Evolutionary conservation across 2,888 invertebrate genomes (phyloP), one percentile per base, ranked within the genome.

Genomic region (Argyra leucocephala): DNA sequence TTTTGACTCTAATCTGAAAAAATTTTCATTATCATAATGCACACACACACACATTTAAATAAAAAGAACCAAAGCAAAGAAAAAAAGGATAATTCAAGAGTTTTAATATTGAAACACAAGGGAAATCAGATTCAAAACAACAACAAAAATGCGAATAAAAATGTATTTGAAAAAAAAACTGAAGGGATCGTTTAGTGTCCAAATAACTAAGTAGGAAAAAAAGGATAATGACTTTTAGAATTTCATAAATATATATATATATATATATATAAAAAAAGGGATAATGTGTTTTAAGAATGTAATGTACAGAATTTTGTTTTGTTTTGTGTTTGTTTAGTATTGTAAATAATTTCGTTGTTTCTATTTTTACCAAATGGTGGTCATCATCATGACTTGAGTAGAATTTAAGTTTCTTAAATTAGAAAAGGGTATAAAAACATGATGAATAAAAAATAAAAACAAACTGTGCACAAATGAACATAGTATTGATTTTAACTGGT

Each of bases 1-100:
- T 48, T n/a, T 48, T 48, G 12, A 6, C 31, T 31, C 1, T 31
- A 26, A 9, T 37, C 37, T 37, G 10, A 48, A n/a, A 48, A 12
- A 48, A 48, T 48, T 48, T 48, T 48, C n/a, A 48, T 48, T 48
- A 48, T 48, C 48, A 48, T 48, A 48, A 48, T 48, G 48, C 18
- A 48, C 18, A 15, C 12, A 31, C 4, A 26, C 5, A 48, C 12
- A 48, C n/a, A 48, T 2, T 15, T 18, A 18, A 48, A 48, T 48
- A 2, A 48, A 9, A 1, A 31, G 12, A 3, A 31, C 7, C 7
- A 31, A 31, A 3, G 1, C 3, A 31, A 31, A 31, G 12, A 4
- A 31, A n/a, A 48, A 48, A 48, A 48, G 12, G 48, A 18, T 15
- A 15, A n/a, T n/a, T 48, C 15, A 15, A 48, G 18, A 48, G n/a